Percentiles rank a stretch among this genome's conserved stretches.
phyloP scores from a whole-genome alignment of 2,797 vertebrate genomes.

The Kryptolebias ocellatus region DNA sequence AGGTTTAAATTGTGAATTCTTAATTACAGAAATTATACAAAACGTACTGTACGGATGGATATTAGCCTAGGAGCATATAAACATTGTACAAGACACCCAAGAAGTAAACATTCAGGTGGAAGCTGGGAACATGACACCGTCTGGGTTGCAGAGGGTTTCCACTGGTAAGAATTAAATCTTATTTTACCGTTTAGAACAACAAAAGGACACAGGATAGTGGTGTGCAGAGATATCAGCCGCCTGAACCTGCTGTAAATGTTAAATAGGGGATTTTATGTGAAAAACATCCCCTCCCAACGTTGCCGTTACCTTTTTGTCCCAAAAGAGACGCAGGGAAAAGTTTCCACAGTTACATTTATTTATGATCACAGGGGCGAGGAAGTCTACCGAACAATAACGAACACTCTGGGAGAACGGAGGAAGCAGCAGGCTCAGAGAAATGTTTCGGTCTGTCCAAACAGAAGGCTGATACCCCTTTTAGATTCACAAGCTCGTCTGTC shows the following conservation, averaged over 20 bases:
- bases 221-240: slow-evolving; percentile 63
- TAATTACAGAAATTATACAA: slow-evolving; percentile 80
- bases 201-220: slow-evolving; percentile 70
- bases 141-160: slow-evolving; percentile 57
- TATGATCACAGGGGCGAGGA: no score
- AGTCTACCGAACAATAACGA: no score
- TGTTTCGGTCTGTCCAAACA: slow-evolving; percentile 8
- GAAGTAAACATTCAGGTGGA: slow-evolving; percentile 79
- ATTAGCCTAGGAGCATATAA: slow-evolving; percentile 73
- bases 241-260: slow-evolving; percentile 31
- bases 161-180: slow-evolving; percentile 34
- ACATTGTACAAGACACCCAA: slow-evolving; percentile 76
- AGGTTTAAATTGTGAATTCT: slow-evolving; percentile 72
- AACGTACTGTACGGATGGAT: slow-evolving; percentile 71
- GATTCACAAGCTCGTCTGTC: slow-evolving; percentile 22
- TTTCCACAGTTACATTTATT: no score
- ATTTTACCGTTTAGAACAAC: slow-evolving; percentile 77
- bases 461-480: slow-evolving; percentile 11
- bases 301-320: slow-evolving; percentile 25
- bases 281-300: no score
- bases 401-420: slow-evolving; percentile 38
- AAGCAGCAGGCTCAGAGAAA: slow-evolving; percentile 44
- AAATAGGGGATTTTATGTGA: neutral
- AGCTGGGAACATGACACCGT: slow-evolving; percentile 61
- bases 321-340: slow-evolving; percentile 51